Evolutionary conservation across 2,888 invertebrate genomes (phyloP), one percentile per base, ranked within the genome.

Genomic region (Pomacea canaliculata): DNA sequence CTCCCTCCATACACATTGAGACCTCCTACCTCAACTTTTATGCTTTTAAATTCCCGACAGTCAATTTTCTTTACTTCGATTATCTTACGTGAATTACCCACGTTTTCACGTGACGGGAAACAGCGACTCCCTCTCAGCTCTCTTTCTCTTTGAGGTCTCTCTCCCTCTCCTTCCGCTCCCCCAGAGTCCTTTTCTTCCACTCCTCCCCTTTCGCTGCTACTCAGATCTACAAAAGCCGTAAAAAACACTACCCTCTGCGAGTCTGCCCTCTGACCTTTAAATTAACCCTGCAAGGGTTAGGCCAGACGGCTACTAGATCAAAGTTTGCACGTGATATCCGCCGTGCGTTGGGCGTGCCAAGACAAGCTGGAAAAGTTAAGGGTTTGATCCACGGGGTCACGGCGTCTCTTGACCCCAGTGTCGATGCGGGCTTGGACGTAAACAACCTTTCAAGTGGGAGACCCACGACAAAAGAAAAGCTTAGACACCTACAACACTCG

Each of bases 281-380:
- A 63, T 63, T 63, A 63, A 63, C 63, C 63, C 63, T 27, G 1
- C 7, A 3, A 63, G 63, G 60, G 19, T 19, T 63, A 27, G 18
- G 63, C 63, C 63, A 63, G 63, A 27, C 63, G 27, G n/a, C 23
- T 27, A n/a, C 63, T 23, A 63, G 63, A 63, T 63, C 63, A 63
- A 63, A 63, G 63, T 63, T 27, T 27, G 23, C 27, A 63, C 63
- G n/a, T 63, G 63, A 63, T 63, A 63, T 19, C 27, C 63, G 19
- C 63, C 63, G 27, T 12, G 12, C 27, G 63, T 10, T 27, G 63
- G 63, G 16, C 16, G 63, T 16, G 10, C 10, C n/a, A 19, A 63
- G 27, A 12, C n/a, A n/a, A 63, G n/a, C 16, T 63, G 23, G 63
- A 63, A 63, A 63, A 23, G 63, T 63, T 63, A 63, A 27, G 16